Evolutionary conservation across 2,797 vertebrate genomes (phyloP).

Genomic region (Passerculus sandwichensis): DNA sequence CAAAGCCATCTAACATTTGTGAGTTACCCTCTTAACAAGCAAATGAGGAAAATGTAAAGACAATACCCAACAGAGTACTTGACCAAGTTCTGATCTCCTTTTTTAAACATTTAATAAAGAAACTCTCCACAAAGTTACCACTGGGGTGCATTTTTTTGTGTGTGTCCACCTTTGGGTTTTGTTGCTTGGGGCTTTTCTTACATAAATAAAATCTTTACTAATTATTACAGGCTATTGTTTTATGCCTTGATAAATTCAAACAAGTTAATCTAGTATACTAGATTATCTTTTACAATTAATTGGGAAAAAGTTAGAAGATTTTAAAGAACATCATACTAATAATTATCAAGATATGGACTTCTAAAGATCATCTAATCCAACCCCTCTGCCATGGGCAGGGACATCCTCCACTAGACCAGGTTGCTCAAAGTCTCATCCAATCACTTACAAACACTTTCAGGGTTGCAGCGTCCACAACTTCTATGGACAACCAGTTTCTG

Average conservation of each 20-base stretch:
- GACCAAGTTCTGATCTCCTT: neutral
- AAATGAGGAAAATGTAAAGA: neutral
- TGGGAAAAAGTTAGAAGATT: neutral
- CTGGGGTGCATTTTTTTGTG: rapidly evolving
- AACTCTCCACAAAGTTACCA: neutral
- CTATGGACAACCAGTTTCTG: neutral
- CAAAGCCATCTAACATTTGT: neutral
- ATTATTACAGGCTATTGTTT: neutral
- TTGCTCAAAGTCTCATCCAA: neutral
- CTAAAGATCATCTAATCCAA: neutral
- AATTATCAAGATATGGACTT: neutral
- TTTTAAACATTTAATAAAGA: neutral
- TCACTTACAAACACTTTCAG: neutral
- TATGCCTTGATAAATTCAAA: neutral
- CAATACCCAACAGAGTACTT: neutral
- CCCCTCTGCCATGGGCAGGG: neutral
- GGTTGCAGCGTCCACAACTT: neutral
- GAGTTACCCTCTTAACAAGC: neutral
- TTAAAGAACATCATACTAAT: neutral
- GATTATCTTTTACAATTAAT: neutral
- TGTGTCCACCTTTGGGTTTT: neutral
- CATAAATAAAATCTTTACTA: neutral
- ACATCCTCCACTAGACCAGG: neutral
- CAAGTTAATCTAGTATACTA: neutral
- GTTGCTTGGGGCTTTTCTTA: neutral